phyloP scores from a whole-genome alignment of 2,888 invertebrate genomes.

The Hirtodrosophila trivittata region DNA sequence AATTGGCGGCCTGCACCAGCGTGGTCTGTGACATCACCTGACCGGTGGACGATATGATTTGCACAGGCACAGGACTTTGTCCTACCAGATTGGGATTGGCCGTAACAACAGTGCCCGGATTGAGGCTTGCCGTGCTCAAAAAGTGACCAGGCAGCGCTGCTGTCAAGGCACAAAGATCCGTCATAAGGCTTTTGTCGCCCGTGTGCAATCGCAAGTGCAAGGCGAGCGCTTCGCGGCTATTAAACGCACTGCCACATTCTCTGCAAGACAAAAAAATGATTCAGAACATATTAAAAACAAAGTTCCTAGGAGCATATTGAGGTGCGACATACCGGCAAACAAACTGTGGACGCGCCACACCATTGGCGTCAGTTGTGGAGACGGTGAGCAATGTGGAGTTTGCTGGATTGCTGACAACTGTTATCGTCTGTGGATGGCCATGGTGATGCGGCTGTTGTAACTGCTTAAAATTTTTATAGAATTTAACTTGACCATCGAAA shows the following conservation, averaged over 20 bases:
- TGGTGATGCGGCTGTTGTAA: slow-evolving; percentile 84
- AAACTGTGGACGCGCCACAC: slow-evolving; percentile 83
- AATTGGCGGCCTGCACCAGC: slow-evolving; percentile 83
- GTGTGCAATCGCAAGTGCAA: slow-evolving; percentile 92
- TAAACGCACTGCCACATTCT: slow-evolving; percentile 88
- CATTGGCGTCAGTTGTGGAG: slow-evolving; percentile 82
- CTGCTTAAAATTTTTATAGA: no score
- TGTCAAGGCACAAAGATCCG: slow-evolving; percentile 91
- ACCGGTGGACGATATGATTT: slow-evolving; percentile 84
- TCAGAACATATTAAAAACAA: neutral
- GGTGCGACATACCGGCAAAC: slow-evolving; percentile 83
- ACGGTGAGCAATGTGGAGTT: slow-evolving; percentile 83
- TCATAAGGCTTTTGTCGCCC: slow-evolving; percentile 91
- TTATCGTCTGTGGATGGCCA: slow-evolving; percentile 84
- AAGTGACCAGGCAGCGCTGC: slow-evolving; percentile 90
- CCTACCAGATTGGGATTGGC: slow-evolving; percentile 83
- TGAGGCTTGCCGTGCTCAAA: slow-evolving; percentile 83
- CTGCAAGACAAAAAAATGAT: slow-evolving; percentile 69
- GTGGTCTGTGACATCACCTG: slow-evolving; percentile 84
- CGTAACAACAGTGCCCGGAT: slow-evolving; percentile 83
- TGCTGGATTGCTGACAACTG: slow-evolving; percentile 83
- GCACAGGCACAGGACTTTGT: slow-evolving; percentile 84
- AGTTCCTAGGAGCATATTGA: no score
- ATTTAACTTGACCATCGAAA: no score
- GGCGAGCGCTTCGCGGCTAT: slow-evolving; percentile 90